These are phyloP conservation scores for Bombus polaris DNA, from an alignment of 1,140 invertebrate species.

Conservation along the genomic window DNA sequence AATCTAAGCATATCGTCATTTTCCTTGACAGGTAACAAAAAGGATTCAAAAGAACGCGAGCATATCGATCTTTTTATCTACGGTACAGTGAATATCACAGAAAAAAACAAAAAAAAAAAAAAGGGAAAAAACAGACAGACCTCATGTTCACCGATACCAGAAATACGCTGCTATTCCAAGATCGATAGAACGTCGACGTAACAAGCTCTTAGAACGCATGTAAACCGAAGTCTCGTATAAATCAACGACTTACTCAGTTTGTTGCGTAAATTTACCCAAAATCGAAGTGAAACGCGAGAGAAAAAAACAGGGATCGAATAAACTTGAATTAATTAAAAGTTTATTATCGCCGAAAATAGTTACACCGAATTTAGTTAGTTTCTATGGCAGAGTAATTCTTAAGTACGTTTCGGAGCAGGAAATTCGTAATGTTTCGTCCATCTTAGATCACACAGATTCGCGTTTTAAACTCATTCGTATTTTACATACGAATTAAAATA, in stretches of 20 bases:
- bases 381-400: neutral
- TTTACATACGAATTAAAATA: neutral
- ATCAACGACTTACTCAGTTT: neutral
- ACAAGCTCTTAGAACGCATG: neutral
- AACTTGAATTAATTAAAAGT: neutral
- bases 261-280: neutral
- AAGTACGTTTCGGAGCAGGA: neutral
- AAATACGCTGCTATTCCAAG: constrained; percentile 19
- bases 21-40: neutral
- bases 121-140: neutral
- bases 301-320: too few species aligned
- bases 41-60: constrained; percentile 2
- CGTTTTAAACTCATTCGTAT: too few species aligned
- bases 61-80: constrained; percentile 8
- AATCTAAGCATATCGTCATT: too few species aligned
- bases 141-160: neutral
- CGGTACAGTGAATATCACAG: neutral
- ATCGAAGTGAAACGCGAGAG: too few species aligned
- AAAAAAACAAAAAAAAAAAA: neutral
- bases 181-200: neutral
- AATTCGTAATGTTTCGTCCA: neutral
- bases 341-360: neutral
- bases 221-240: neutral
- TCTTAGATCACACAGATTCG: too few species aligned
- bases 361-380: too few species aligned